Conservation (phyloP, 1,140 invertebrate species). For the Orius insidiosus region DNA sequence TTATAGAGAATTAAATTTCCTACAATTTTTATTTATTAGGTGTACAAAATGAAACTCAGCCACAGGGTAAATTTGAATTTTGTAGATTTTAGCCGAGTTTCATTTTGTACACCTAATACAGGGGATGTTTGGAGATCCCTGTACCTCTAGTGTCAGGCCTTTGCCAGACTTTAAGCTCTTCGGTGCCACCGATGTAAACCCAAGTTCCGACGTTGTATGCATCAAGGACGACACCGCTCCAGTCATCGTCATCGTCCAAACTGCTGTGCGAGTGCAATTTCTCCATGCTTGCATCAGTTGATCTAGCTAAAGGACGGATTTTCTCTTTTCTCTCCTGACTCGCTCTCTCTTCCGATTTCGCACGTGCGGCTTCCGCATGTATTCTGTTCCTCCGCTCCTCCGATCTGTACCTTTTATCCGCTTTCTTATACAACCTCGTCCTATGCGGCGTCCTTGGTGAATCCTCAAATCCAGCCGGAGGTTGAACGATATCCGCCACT, state of each 20-base stretch:
- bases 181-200: slow-evolving; percentile 56
- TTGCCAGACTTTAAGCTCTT: slow-evolving; percentile 50
- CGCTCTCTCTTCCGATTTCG: slow-evolving; percentile 57
- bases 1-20: too few relatives aligned
- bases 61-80: too few relatives aligned
- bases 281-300: slow-evolving; percentile 53
- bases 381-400: slow-evolving; percentile 36
- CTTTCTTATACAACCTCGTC: slow-evolving; percentile 55
- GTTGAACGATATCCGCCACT: slow-evolving; percentile 56
- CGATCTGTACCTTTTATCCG: slow-evolving; percentile 64
- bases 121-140: too few relatives aligned
- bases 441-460: slow-evolving; percentile 41
- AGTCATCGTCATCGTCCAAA: slow-evolving; percentile 39
- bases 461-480: slow-evolving; percentile 71
- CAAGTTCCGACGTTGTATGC: slow-evolving; percentile 51
- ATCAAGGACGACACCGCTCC: slow-evolving; percentile 46
- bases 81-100: too few relatives aligned
- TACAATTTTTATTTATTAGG: too few relatives aligned
- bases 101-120: too few relatives aligned
- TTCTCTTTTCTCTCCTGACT: slow-evolving; percentile 44
- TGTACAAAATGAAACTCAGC: too few relatives aligned
- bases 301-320: slow-evolving; percentile 43
- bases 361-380: slow-evolving; percentile 20
- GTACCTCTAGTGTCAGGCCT: slow-evolving; percentile 28
- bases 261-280: slow-evolving; percentile 41